Evolutionary conservation across 2,888 invertebrate species (phyloP), one percentile per base, ranked within the genome.

Genomic region (Ormyrus pomaceus): DNA sequence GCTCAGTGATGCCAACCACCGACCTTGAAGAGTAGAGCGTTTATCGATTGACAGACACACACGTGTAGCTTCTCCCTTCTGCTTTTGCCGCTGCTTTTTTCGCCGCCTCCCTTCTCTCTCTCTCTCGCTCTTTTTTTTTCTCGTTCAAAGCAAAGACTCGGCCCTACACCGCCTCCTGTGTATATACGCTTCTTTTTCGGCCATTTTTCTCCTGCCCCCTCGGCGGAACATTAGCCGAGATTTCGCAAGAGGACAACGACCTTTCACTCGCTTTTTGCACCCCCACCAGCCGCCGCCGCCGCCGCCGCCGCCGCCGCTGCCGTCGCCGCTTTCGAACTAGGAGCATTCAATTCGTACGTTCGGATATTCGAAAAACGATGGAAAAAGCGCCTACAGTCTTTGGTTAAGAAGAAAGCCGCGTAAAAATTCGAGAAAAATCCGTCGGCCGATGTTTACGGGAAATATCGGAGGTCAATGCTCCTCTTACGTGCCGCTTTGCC

Each of bases 11-110:
- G 82, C 81, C 82, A 74, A 76, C 79, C 82, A 85, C 83, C 88
- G 89, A 89, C 90, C 89, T 90, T 90, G 89, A 89, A 85, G 77
- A 69, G 80, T 82, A 83, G 83, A 84, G 70, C 77, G 83, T 84
- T 86, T 87, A 90, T 89, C 89, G 90, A 90, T 90, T 86, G 84
- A 82, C 74, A 83, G 81, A 82, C 74, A 85, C 87, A 87, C 88
- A 88, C 89, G 89, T 88, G 89, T 77, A 61, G 50, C 66, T 69
- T 65, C 66, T 72, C 65, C 65, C 58, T 87, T 85, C 83, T 85
- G 77, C 68, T 73, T 80, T 80, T 65, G 34, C 34, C 70, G 56
- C 61, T 65, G 13, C 59, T 50, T 68, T 45, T 53, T n/a, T 34
- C 34, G 34, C 34, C 34, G 34, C 34, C 4, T 19, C 34, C 19